Conservation (phyloP, 1,140 invertebrate species). For the Laodelphax striatellus region DNA sequence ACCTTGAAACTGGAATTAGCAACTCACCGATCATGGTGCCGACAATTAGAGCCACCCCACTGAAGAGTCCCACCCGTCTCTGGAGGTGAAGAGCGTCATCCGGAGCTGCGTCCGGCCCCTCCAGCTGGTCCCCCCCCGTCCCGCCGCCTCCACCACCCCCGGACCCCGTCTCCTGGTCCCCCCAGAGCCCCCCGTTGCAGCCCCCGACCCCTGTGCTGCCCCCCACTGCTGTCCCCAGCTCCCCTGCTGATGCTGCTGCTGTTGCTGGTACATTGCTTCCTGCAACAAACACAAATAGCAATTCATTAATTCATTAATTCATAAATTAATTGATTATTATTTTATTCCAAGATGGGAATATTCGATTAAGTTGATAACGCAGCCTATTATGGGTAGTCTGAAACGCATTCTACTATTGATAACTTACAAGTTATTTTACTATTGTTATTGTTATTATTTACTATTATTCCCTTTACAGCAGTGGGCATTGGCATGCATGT, state of each 20-base stretch:
- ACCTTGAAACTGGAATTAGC: too few relatives aligned
- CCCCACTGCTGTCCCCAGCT: constrained; percentile 32
- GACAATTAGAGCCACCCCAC: constrained; percentile 95
- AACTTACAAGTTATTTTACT: too few relatives aligned
- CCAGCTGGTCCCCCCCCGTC: constrained; percentile 47
- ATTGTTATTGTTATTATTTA: too few relatives aligned
- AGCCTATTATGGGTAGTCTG: too few relatives aligned
- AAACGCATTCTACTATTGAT: too few relatives aligned
- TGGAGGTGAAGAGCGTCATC: constrained; percentile 92
- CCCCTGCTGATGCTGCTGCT: constrained; percentile 27
- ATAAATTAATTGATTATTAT: too few relatives aligned
- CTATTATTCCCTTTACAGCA: too few relatives aligned
- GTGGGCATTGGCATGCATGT: too few relatives aligned
- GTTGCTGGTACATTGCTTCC: constrained; percentile 17
- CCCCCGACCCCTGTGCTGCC: constrained; percentile 27
- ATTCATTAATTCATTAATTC: not conserved
- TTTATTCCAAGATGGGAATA: too few relatives aligned
- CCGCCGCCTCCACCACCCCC: constrained; percentile 18
- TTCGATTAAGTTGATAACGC: too few relatives aligned
- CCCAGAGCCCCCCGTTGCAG: constrained; percentile 32
- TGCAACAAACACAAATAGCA: constrained; percentile 11
- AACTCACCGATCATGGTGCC: constrained; percentile 82
- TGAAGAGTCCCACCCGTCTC: constrained; percentile 96
- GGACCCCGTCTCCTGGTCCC: constrained; percentile 15
- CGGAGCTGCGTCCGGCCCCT: constrained; percentile 80